phyloP scores from a whole-genome alignment of 2,888 invertebrate species.

The Horisme vitalbata region DNA sequence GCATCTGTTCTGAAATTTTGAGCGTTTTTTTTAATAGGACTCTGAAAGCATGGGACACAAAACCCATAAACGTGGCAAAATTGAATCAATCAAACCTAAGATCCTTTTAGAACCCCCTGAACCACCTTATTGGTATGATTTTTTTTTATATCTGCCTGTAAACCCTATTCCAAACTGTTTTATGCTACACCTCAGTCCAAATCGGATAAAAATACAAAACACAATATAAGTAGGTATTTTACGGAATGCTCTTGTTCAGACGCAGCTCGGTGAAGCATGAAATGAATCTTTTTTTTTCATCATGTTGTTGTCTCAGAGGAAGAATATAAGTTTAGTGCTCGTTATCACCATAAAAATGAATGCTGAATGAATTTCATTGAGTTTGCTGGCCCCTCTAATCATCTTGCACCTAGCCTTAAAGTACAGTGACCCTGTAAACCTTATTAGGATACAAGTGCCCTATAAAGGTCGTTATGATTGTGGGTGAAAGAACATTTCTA shows the following conservation, averaged over 20 bases:
- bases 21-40: too few relatives aligned
- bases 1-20: too few relatives aligned
- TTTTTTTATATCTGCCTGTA: neutral
- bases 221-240: neutral
- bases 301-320: neutral
- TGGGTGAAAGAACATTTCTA: too few relatives aligned
- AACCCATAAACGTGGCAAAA: neutral
- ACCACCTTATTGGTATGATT: neutral
- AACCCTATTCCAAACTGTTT: neutral
- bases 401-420: too few relatives aligned
- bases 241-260: neutral
- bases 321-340: neutral
- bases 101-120: neutral
- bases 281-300: neutral
- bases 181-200: neutral
- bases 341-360: too few relatives aligned
- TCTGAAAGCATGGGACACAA: too few relatives aligned
- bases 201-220: neutral
- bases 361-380: too few relatives aligned
- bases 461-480: too few relatives aligned
- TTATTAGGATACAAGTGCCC: too few relatives aligned
- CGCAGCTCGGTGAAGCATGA: neutral
- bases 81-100: constrained; percentile 4
- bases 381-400: too few relatives aligned
- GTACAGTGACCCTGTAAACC: too few relatives aligned